These are phyloP conservation scores for Eutolmus rufibarbis DNA, from an alignment of 2,888 invertebrate species.

Conservation along the genomic window DNA sequence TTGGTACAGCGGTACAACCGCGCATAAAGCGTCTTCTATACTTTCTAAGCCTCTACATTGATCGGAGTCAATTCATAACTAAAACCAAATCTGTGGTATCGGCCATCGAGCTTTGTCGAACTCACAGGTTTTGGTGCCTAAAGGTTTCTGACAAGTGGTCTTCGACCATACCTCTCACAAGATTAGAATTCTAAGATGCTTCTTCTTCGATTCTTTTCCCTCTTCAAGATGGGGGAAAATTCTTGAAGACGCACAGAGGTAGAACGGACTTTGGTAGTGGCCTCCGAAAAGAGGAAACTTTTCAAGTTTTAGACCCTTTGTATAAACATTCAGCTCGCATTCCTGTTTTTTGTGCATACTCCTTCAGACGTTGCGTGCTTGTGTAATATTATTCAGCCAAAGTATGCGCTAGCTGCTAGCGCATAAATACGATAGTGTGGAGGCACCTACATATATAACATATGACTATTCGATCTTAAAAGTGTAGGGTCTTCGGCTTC, in stretches of 20 bases:
- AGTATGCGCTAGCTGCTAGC: conserved; percentile 55
- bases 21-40: not conserved
- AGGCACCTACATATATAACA: conserved; percentile 47
- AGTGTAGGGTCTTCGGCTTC: not conserved
- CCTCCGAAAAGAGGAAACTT: conserved; percentile 24
- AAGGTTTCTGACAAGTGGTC: conserved; percentile 10
- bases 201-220: not conserved
- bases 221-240: not conserved
- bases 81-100: not conserved
- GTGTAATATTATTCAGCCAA: conserved; percentile 62
- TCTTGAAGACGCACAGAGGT: not conserved
- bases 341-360: conserved; percentile 46
- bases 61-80: conserved; percentile 8
- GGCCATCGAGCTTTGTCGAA: not conserved
- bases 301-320: conserved; percentile 42
- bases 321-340: conserved; percentile 46
- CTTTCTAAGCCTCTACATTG: not conserved
- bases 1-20: not conserved
- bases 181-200: not conserved
- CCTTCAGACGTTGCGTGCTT: conserved; percentile 61
- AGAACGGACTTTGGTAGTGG: not conserved
- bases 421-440: conserved; percentile 49
- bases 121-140: not conserved
- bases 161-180: not conserved
- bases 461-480: not conserved